Evolutionary conservation across 2,113 vertebrate genomes (phyloP).

Genomic region (Gorsachius goisagi): DNA sequence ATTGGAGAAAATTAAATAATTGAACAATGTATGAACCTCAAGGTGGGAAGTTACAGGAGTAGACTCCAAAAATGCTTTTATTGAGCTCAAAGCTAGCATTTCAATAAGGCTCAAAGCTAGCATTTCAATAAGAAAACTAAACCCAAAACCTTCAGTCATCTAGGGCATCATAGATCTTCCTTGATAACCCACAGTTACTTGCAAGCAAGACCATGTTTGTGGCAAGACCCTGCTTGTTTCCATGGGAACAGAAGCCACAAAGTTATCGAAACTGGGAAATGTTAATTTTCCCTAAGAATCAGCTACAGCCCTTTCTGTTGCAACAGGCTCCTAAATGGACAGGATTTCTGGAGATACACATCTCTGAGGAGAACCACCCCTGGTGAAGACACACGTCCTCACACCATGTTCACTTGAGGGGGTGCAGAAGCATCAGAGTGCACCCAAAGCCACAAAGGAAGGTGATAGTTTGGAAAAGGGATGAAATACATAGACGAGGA

Average conservation of each 20-base stretch:
- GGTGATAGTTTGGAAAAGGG: not conserved
- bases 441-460: not conserved
- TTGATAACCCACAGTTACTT: not conserved
- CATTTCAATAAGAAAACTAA: not conserved
- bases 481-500: not conserved
- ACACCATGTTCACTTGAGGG: not conserved
- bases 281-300: not conserved
- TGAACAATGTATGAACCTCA: not conserved
- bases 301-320: not conserved
- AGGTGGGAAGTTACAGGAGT: not conserved
- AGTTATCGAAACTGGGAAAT: not conserved
- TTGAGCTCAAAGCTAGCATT: not conserved
- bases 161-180: not conserved
- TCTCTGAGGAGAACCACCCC: not conserved
- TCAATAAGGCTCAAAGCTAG: not conserved
- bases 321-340: not conserved
- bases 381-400: not conserved
- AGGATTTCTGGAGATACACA: not conserved
- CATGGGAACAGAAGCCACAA: not conserved
- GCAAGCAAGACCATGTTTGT: not conserved
- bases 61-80: not conserved
- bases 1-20: not conserved
- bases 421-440: accelerated
- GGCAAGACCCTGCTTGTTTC: not conserved
- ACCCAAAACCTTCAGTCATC: not conserved